phyloP scores from a whole-genome alignment of 2,113 vertebrate species.

The Cygnus atratus region DNA sequence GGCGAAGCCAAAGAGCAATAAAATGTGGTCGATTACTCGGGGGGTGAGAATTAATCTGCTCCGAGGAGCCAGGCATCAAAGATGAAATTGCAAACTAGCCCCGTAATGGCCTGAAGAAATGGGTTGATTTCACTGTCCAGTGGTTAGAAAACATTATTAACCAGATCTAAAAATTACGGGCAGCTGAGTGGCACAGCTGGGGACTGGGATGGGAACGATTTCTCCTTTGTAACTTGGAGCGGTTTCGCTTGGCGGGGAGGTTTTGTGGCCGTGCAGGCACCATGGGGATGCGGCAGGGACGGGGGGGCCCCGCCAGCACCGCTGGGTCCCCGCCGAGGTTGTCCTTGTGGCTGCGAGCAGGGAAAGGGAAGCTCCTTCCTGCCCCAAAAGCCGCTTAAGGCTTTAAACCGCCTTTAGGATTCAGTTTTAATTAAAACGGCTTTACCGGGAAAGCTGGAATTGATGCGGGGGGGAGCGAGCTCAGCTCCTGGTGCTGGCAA shows the following conservation, averaged over 20 bases:
- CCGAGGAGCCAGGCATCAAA: neutral
- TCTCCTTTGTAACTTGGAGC: neutral
- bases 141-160: neutral
- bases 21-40: neutral
- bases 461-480: rapidly evolving
- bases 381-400: neutral
- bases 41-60: neutral
- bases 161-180: neutral
- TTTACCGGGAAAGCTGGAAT: neutral
- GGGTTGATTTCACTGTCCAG: neutral
- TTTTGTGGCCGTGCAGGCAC: neutral
- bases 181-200: neutral
- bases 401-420: neutral
- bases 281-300: rapidly evolving
- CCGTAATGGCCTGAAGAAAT: neutral
- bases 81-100: neutral
- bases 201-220: rapidly evolving
- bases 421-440: constrained; percentile 11
- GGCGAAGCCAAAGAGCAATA: neutral
- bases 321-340: neutral
- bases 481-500: neutral
- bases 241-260: neutral
- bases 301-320: neutral
- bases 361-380: neutral
- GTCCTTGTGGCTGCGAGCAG: rapidly evolving